These are phyloP conservation scores for Alouatta palliata DNA, from an alignment of 2,113 vertebrate species.

Conservation along the genomic window DNA sequence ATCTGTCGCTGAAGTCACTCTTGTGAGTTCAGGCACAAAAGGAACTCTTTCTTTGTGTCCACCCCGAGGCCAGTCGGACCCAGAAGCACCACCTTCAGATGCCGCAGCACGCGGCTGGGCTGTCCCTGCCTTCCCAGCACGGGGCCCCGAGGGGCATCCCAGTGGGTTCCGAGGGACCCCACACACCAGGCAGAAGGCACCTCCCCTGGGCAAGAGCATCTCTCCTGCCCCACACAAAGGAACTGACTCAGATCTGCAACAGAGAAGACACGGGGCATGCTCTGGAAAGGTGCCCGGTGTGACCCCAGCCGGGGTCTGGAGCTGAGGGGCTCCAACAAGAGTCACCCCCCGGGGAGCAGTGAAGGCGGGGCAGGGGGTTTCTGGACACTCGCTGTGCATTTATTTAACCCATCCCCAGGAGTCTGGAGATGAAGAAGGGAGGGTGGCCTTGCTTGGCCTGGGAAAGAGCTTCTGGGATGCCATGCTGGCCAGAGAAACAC, in stretches of 20 bases:
- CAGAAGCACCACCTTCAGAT: neutral
- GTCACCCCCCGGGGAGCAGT: neutral
- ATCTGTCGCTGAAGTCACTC: neutral
- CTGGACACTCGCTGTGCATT: neutral
- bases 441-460: neutral
- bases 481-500: neutral
- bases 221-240: neutral
- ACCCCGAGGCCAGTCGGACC: neutral
- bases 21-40: neutral
- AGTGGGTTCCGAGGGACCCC: neutral
- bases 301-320: neutral
- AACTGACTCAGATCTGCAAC: neutral
- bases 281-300: neutral
- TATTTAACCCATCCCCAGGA: neutral
- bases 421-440: neutral
- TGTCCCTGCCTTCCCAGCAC: neutral
- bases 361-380: too few relatives aligned
- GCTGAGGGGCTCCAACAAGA: neutral
- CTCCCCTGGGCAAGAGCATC: neutral
- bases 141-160: neutral
- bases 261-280: neutral
- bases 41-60: neutral
- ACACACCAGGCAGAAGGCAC: neutral
- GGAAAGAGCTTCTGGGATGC: too few relatives aligned
- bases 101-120: accelerated